Evolutionary conservation across 1,140 invertebrate species (phyloP).

Genomic region (silkworm (Bombyx mori)): DNA sequence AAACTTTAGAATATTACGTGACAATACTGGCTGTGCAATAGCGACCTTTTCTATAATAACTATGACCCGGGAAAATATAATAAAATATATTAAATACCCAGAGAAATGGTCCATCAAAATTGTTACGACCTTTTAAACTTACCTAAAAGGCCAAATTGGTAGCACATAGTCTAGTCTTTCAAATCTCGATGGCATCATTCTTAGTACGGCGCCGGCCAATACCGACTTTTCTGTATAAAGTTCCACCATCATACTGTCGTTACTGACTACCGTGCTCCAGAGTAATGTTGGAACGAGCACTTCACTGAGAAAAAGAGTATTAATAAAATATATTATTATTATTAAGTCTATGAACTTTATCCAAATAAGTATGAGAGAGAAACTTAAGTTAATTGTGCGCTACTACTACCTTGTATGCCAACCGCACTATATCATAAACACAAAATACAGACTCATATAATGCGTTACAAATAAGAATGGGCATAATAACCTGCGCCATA

Average conservation of each 20-base stretch:
- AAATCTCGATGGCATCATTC: slow-evolving; percentile 29
- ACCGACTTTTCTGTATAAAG: slow-evolving; percentile 29
- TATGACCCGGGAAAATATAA: no score
- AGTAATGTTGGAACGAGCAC: slow-evolving; percentile 29
- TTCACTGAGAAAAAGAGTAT: slow-evolving; percentile 23
- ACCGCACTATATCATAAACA: no score
- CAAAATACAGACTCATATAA: no score
- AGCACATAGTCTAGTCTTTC: slow-evolving; percentile 34
- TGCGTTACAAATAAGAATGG: no score
- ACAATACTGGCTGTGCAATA: no score
- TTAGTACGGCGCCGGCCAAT: slow-evolving; percentile 28
- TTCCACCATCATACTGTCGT: slow-evolving; percentile 44
- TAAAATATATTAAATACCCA: no score
- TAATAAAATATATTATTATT: not conserved
- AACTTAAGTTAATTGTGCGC: no score
- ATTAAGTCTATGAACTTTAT: not conserved
- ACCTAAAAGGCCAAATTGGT: slow-evolving; percentile 53
- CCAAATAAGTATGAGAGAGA: not conserved
- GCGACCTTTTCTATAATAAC: no score
- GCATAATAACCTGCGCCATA: no score
- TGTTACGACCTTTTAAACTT: slow-evolving; percentile 5
- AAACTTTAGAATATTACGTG: no score
- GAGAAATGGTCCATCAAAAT: no score
- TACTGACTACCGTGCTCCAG: slow-evolving; percentile 33
- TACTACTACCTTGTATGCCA: no score